Base-by-base conservation (phyloP, 2,113 vertebrate genomes). In the Neotoma lepida region DNA sequence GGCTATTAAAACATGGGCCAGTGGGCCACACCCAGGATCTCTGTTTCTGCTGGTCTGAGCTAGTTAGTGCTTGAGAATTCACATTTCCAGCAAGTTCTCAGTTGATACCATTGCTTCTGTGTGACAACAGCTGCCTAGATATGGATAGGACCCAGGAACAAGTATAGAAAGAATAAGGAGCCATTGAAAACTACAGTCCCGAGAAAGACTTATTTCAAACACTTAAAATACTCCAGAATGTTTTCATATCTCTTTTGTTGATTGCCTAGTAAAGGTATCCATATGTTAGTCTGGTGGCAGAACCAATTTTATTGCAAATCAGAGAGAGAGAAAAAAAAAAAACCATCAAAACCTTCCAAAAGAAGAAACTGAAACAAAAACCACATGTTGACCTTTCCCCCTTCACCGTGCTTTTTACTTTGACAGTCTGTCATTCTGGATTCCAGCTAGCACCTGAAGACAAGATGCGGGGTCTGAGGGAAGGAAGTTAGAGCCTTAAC, bases 361-460 rank as follows among this genome's bases (percentile, higher is more conserved):
- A 54, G 24, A 91, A 95, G 92, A 95, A 93, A 92, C 15, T 51
- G 58, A 91, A 95, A 95, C 8, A 20, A 66, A 94, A 96, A 94
- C 46, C 87, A 94, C 77, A 92, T 54, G 56, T 58, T 92, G 86
- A 86, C 51, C 88, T 93, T 90, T 82, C 88, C 14, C 71, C 92
- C 63, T 91, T 89, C 51, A 63, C 41, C 87, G 44, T 18, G 6
- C 51, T 88, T 93, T 90, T 90, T 71, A 44, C 78, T 88, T 73
- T 76, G 51, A 33, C 0, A 30, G 54, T 70, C 92, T 78, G 14
- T 93, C 54, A 33, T 88, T 81, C 51, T 88, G 94, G 56, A 93
- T 90, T 90, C 58, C 41, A 96, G 74, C 80, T 85, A 73, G 46
- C 73, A 96, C 90, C 90, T 95, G 85, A 95, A 86, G n/a, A 95